These are phyloP conservation scores for Pyralis farinalis DNA, from an alignment of 2,888 invertebrate species.

Conservation along the genomic window DNA sequence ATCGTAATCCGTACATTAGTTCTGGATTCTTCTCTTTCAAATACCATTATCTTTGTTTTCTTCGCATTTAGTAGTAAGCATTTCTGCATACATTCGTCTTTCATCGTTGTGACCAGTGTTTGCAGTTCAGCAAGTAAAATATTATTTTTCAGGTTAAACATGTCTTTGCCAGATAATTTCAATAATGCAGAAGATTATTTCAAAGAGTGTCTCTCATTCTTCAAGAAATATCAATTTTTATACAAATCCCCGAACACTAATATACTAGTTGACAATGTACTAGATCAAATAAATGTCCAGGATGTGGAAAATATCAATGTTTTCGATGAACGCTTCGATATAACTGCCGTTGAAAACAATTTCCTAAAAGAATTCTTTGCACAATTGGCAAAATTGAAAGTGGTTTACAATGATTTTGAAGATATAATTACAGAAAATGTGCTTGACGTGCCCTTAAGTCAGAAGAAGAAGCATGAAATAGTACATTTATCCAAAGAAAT, in stretches of 20 bases:
- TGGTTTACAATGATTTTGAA: constrained; percentile 28
- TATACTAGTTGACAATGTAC: constrained; percentile 75
- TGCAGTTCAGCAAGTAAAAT: too few species aligned
- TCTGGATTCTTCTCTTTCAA: too few species aligned
- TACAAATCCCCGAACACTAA: constrained; percentile 84
- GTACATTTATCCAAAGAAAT: constrained; percentile 80
- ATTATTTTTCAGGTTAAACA: constrained; percentile 18
- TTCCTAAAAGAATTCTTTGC: constrained; percentile 40
- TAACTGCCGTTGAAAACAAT: constrained; percentile 21
- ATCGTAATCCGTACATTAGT: too few species aligned
- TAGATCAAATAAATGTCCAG: constrained; percentile 76
- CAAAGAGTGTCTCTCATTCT: constrained; percentile 73
- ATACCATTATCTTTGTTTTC: too few species aligned
- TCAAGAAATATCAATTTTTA: constrained; percentile 82
- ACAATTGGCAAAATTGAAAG: constrained; percentile 35
- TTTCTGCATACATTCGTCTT: too few species aligned
- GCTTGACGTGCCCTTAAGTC: constrained; percentile 62
- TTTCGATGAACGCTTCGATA: constrained; percentile 30
- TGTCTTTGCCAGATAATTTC: constrained; percentile 53
- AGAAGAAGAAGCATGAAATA: constrained; percentile 88
- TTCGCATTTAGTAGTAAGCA: too few species aligned
- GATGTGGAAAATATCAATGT: constrained; percentile 30
- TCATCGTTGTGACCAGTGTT: too few species aligned
- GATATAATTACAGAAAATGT: constrained; percentile 18
- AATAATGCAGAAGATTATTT: constrained; percentile 72